Percentiles rank a stretch among this genome's conserved stretches.
Evolutionary conservation across 53 echinoderm and acorn worm species (phyloP).

Genomic region (Pentamera pediparva): DNA sequence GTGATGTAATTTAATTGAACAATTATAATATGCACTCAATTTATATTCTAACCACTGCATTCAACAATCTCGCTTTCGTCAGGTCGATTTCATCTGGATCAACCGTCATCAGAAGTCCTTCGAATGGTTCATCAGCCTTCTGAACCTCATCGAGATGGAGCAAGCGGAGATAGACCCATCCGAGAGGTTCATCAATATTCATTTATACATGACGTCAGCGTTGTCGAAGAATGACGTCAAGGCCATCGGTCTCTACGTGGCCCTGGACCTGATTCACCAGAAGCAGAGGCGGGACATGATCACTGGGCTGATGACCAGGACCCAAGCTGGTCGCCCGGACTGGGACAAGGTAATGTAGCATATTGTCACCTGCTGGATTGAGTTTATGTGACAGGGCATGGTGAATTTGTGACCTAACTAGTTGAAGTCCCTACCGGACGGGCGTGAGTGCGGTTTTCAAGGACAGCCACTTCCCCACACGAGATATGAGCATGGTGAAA

Average conservation of each 20-base stretch:
- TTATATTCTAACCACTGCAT: too few relatives aligned
- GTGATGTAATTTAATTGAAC: too few relatives aligned
- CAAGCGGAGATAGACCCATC: slow-evolving; percentile 70
- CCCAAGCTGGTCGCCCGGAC: slow-evolving; percentile 82
- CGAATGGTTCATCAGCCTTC: slow-evolving; percentile 94
- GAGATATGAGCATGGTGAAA: too few relatives aligned
- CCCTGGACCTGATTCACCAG: slow-evolving; percentile 84
- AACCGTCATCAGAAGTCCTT: slow-evolving; percentile 91
- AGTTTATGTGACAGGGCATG: too few relatives aligned
- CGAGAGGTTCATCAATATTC: slow-evolving; percentile 70
- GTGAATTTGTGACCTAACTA: too few relatives aligned
- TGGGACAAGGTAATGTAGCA: slow-evolving; percentile 65
- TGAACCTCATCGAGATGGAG: slow-evolving; percentile 81
- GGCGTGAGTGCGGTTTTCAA: too few relatives aligned
- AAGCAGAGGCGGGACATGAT: slow-evolving; percentile 79
- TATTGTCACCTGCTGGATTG: too few relatives aligned
- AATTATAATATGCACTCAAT: too few relatives aligned
- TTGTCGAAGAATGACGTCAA: slow-evolving; percentile 83
- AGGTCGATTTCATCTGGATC: slow-evolving; percentile 99
- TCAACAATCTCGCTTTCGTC: too few relatives aligned
- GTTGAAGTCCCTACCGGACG: too few relatives aligned
- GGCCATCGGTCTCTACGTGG: slow-evolving; percentile 89
- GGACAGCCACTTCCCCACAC: too few relatives aligned
- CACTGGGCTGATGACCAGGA: slow-evolving; percentile 87
- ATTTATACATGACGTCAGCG: slow-evolving; percentile 97